Base-by-base conservation (phyloP, 2,797 vertebrate genomes). In the Intellagama lesueurii region DNA sequence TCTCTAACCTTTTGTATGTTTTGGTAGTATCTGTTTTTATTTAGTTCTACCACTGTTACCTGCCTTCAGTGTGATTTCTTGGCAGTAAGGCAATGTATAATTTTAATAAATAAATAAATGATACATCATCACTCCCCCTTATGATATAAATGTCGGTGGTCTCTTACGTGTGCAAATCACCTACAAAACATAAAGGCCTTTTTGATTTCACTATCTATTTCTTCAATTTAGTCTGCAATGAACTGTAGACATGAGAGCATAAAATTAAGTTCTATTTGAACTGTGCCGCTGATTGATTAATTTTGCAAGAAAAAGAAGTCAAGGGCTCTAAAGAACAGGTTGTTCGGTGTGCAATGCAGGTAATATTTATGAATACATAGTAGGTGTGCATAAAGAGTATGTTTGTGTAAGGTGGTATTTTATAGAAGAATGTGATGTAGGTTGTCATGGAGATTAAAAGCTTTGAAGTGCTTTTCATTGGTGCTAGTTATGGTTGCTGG, bases 401-500 rank as follows among this genome's bases (percentile, higher is more conserved):
- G 90, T 96, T 95, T 95, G 96, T 95, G 94, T 92, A 92, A 96
- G 96, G 88, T 95, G 95, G 88, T 94, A 94, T 96, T 97, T 97
- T 96, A 96, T 96, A 96, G 95, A 97, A 96, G 94, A 95, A 95
- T 82, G 64, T 87, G 92, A 96, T 92, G 94, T 95, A 91, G 94
- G 97, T 97, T 97, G 97, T 97, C 97, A 97, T 97, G 97, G 97
- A 97, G 97, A 97, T 97, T 97, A 97, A 97, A 97, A 97, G 96
- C 96, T 94, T 95, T 93, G 93, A 96, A 97, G 96, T 95, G 93
- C 93, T 96, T 87, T 96, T 96, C 94, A 88, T 90, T 94, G 91
- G 94, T 96, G 92, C 94, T 95, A 93, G 92, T 96, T 95, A 92
- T 93, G 86, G 94, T 96, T 96, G 91, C 91, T 92, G 96, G 95